Evolutionary conservation across 2,888 invertebrate species (phyloP).

Genomic region (Tetranychus truncatus): DNA sequence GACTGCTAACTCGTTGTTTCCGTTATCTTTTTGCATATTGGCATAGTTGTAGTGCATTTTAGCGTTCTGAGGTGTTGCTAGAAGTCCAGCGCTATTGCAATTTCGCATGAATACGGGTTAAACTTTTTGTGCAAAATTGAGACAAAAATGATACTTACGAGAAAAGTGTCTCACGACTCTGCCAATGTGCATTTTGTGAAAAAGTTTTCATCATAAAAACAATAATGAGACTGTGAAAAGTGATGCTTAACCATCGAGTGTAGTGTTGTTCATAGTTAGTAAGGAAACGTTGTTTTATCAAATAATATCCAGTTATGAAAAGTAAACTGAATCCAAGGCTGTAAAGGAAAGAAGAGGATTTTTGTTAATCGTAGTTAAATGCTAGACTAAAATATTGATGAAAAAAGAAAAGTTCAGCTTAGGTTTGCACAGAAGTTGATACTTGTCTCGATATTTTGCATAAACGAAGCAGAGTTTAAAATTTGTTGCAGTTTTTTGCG

Average conservation of each 20-base stretch:
- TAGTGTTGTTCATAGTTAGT: background rate
- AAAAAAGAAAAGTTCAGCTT: no score
- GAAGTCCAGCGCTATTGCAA: slow-evolving; percentile 51
- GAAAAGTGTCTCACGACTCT: slow-evolving; percentile 52
- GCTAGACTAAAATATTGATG: no score
- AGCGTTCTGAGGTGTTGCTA: slow-evolving; percentile 61
- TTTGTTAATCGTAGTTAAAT: background rate
- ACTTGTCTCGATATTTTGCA: no score
- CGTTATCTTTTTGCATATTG: slow-evolving; percentile 59
- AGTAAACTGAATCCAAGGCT: slow-evolving; percentile 62
- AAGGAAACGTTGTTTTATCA: background rate
- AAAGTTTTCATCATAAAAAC: slow-evolving; percentile 46
- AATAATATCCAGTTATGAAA: slow-evolving; percentile 45
- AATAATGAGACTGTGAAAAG: slow-evolving; percentile 18
- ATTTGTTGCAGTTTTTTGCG: no score
- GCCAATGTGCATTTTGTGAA: slow-evolving; percentile 55
- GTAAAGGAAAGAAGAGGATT: slow-evolving; percentile 24
- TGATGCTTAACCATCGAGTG: slow-evolving; percentile 14
- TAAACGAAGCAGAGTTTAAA: no score
- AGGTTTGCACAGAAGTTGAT: no score
- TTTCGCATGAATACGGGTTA: background rate
- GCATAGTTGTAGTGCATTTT: slow-evolving; percentile 79
- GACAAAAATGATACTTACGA: slow-evolving; percentile 39
- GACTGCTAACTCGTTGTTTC: slow-evolving; percentile 50
- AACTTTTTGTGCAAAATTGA: background rate